phyloP scores from a whole-genome alignment of 2,113 vertebrate species.

The Notarius lentiginosus region DNA sequence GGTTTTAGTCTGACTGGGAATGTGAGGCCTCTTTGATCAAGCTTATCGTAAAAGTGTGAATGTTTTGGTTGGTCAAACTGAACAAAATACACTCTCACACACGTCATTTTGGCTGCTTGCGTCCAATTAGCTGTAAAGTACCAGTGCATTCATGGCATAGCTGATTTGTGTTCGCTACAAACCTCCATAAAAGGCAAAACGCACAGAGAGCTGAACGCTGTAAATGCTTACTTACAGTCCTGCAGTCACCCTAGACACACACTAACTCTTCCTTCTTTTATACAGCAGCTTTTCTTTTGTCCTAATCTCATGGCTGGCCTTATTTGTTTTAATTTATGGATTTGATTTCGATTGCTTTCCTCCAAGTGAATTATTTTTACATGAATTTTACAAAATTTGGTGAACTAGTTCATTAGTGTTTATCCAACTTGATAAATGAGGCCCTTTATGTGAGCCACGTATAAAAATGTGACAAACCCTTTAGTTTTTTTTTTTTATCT shows the following conservation, averaged over 20 bases:
- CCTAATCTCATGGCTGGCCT: background rate
- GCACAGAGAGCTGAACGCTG: background rate
- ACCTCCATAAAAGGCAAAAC: background rate
- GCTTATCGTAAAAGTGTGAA: background rate
- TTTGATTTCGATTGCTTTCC: background rate
- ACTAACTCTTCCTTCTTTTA: background rate
- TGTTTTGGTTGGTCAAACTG: background rate
- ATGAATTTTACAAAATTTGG: background rate
- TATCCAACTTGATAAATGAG: background rate
- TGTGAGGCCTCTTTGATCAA: background rate
- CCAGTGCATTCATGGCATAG: background rate
- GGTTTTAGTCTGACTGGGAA: background rate
- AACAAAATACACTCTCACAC: background rate
- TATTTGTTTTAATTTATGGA: background rate
- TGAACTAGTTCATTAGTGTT: background rate
- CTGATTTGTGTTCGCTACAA: background rate
- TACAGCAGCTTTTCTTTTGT: background rate
- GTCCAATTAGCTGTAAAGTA: background rate
- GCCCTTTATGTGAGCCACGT: background rate
- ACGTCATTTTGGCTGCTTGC: background rate
- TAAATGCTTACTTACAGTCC: background rate
- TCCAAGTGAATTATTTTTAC: background rate
- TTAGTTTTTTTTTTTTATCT: background rate
- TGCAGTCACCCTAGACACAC: background rate
- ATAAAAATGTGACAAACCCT: background rate